Evolutionary conservation across 64 coral and sea anemone genomes (phyloP).

Genomic region (Actinia equina): DNA sequence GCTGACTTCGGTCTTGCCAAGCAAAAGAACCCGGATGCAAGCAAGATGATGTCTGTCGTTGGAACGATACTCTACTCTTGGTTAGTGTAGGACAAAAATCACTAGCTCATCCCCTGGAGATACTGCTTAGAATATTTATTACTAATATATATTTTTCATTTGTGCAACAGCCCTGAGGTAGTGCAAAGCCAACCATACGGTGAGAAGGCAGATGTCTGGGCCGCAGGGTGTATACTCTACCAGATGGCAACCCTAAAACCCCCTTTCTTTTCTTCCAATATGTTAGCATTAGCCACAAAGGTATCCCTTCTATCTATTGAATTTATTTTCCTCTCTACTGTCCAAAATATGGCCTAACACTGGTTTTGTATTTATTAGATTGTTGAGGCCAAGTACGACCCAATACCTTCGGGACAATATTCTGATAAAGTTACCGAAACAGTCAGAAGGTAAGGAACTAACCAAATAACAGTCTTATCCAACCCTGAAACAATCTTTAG

Average conservation of each 20-base stretch:
- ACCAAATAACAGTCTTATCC: not conserved
- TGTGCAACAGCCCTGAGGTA: slow-evolving; percentile 76
- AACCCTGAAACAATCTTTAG: not conserved
- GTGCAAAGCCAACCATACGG: slow-evolving; percentile 94
- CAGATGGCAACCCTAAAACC: slow-evolving; percentile 94
- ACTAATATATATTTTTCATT: too few species aligned
- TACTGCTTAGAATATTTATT: too few species aligned
- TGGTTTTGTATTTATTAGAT: slow-evolving; percentile 44
- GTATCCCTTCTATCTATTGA: slow-evolving; percentile 14
- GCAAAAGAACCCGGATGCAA: slow-evolving; percentile 93
- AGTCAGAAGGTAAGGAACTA: slow-evolving; percentile 54
- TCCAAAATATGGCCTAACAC: too few species aligned
- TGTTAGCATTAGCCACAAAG: slow-evolving; percentile 93
- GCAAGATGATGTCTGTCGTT: slow-evolving; percentile 96
- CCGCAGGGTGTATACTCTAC: slow-evolving; percentile 92
- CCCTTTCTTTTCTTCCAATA: slow-evolving; percentile 94
- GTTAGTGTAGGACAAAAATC: slow-evolving; percentile 35
- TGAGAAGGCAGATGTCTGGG: slow-evolving; percentile 98
- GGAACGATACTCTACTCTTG: slow-evolving; percentile 97
- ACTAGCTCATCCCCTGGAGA: not conserved
- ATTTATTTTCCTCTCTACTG: not conserved
- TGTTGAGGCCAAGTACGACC: slow-evolving; percentile 89
- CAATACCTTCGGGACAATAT: slow-evolving; percentile 72
- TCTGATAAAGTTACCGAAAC: slow-evolving; percentile 73
- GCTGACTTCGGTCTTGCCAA: slow-evolving; percentile 97